Conservation (phyloP, 2,797 vertebrate species). For the Typhlichthys subterraneus region DNA sequence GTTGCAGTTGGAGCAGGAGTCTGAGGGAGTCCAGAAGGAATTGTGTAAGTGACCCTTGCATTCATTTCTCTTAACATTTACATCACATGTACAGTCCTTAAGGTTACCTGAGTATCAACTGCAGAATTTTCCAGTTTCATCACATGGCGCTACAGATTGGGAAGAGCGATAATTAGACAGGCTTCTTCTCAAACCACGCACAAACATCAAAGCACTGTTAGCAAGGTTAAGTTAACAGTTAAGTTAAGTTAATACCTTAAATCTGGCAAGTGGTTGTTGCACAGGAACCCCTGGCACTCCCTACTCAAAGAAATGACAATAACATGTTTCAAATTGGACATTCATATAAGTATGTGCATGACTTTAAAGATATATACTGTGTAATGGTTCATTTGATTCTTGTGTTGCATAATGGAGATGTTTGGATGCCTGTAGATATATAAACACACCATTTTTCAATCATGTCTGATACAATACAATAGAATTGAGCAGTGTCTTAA, state of each 20-base stretch:
- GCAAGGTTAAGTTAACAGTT: conserved; percentile 60
- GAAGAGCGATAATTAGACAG: conserved; percentile 15
- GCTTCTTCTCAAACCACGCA: conserved; percentile 1
- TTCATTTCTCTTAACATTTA: too few species aligned
- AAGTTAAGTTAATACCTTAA: conserved; percentile 30
- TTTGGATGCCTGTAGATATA: too few species aligned
- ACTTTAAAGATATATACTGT: too few species aligned
- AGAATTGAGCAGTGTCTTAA: too few species aligned
- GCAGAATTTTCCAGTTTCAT: conserved; percentile 28
- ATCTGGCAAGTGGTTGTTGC: conserved; percentile 46
- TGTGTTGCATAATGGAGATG: too few species aligned
- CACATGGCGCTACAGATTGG: conserved; percentile 55
- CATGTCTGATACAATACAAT: too few species aligned
- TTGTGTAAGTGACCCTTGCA: neutral
- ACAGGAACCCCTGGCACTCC: conserved; percentile 27
- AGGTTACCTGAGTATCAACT: conserved; percentile 61
- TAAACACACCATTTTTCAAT: too few species aligned
- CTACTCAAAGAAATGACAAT: conserved; percentile 26
- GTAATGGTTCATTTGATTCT: too few species aligned
- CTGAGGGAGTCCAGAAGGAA: conserved; percentile 27
- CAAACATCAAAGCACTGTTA: neutral
- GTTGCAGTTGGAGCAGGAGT: conserved; percentile 53
- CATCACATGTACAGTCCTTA: neutral
- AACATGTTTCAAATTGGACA: neutral
- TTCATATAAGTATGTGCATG: too few species aligned